Percentiles rank a stretch among this genome's conserved stretches.
Conservation (phyloP, 2,888 invertebrate genomes). For the Drosophila siamana region DNA sequence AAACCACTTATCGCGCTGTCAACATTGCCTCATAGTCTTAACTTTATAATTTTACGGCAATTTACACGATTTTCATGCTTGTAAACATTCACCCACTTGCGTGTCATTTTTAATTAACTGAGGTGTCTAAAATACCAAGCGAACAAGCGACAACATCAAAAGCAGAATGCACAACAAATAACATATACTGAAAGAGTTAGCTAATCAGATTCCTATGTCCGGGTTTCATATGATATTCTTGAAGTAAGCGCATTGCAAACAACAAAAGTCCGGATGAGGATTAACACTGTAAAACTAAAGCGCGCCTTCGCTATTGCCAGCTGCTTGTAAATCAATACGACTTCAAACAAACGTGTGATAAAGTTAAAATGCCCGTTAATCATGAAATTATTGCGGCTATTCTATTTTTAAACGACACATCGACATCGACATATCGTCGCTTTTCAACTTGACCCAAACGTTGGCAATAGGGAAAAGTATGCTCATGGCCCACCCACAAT, state of each 20-base stretch:
- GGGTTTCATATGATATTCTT: conserved; percentile 64
- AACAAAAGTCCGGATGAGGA: conserved; percentile 38
- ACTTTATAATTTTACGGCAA: background rate
- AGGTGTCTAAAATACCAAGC: conserved; percentile 21
- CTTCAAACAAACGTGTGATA: conserved; percentile 48
- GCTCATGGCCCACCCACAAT: conserved; percentile 17
- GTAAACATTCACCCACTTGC: background rate
- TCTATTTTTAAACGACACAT: conserved; percentile 31
- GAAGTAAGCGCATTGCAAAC: conserved; percentile 49
- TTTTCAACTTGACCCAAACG: conserved; percentile 69
- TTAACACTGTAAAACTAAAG: conserved; percentile 46
- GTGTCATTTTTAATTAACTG: background rate
- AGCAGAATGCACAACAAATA: conserved; percentile 29
- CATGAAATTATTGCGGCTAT: conserved; percentile 54
- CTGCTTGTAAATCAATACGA: conserved; percentile 59
- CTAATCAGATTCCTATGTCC: conserved; percentile 7
- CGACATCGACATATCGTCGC: background rate
- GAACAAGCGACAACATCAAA: conserved; percentile 44
- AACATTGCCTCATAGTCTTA: background rate
- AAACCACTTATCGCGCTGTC: background rate
- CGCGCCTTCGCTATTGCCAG: conserved; percentile 6
- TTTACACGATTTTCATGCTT: background rate
- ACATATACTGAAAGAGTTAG: conserved; percentile 23
- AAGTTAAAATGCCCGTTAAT: conserved; percentile 57
- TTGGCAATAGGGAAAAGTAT: conserved; percentile 13